These are phyloP conservation scores for Baronia brevicornis DNA, from an alignment of 2,888 invertebrate species.

Conservation along the genomic window DNA sequence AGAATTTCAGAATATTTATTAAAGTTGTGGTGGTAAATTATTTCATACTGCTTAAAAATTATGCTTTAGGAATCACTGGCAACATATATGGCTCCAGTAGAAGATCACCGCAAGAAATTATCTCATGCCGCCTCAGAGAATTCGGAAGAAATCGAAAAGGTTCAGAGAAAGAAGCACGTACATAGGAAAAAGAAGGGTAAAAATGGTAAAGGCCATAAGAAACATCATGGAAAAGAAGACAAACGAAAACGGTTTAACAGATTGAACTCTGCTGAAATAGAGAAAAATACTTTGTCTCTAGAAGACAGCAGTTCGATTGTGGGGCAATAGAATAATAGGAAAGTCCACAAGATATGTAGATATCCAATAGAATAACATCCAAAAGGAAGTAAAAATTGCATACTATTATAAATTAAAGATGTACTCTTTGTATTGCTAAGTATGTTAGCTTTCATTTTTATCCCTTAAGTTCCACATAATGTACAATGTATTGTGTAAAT, in stretches of 20 bases:
- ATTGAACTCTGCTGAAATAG: constrained; percentile 38
- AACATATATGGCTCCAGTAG: constrained; percentile 59
- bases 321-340: constrained; percentile 1
- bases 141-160: constrained; percentile 24
- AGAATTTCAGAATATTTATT: too few relatives aligned
- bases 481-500: too few relatives aligned
- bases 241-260: constrained; percentile 39
- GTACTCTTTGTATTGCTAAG: too few relatives aligned
- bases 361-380: too few relatives aligned
- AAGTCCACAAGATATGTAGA: too few relatives aligned
- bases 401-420: too few relatives aligned
- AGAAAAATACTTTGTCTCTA: constrained; percentile 40
- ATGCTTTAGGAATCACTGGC: constrained; percentile 38
- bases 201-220: constrained; percentile 33
- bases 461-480: too few relatives aligned
- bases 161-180: constrained; percentile 36
- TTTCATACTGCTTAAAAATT: too few relatives aligned
- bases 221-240: constrained; percentile 37
- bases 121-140: constrained; percentile 9
- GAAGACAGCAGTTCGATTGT: constrained; percentile 43
- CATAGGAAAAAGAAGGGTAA: constrained; percentile 46
- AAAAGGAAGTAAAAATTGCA: too few relatives aligned
- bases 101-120: constrained; percentile 30
- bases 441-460: too few relatives aligned
- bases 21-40: too few relatives aligned